Base-by-base conservation (phyloP, 1,140 invertebrate genomes). In the Drosophila paulistorum region DNA sequence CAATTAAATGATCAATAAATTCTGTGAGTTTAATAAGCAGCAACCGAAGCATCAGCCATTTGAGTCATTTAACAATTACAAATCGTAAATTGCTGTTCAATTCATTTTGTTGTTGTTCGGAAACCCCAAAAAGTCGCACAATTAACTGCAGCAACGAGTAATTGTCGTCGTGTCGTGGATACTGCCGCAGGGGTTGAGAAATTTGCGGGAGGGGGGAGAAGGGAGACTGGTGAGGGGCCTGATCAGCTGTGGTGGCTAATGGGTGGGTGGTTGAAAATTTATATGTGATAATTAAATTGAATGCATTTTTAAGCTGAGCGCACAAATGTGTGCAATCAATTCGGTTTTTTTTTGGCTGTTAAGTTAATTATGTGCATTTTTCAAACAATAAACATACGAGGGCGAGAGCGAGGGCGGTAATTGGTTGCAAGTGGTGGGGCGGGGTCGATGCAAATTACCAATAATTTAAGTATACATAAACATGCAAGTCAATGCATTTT, bases 231-330 rank as follows among this genome's bases (percentile, higher is more conserved):
- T 35, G 35, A 10, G 9, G 10, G 35, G 35, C 9, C 30, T 30
- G 35, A 37, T 37, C 2, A 30, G 41, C 48, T 33, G 20, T 45
- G 17, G 9, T 9, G 26, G 10, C n/a, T 23, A 20, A 37, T 35
- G 26, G 60, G 7, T 1, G 51, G 39, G 14, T 26, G 62, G 37
- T 57, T 58, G 71, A 64, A 75, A 85, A 86, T 85, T 82, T 85
- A 86, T 86, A 75, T 58, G 79, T 71, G 75, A 87, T 85, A 86
- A 86, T 86, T 87, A 86, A 86, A 77, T 86, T 67, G 79, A 86
- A 86, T 87, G 79, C 79, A 77, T 69, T 87, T 86, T 86, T 86
- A 87, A 86, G 82, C 82, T 79, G 79, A 48, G 71, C 3, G 45
- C 79, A 76, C 82, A 70, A 85, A 79, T 82, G 76, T 79, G 68